Base-by-base conservation (phyloP, 2,797 vertebrate genomes). In the Ambastaia sidthimunki region DNA sequence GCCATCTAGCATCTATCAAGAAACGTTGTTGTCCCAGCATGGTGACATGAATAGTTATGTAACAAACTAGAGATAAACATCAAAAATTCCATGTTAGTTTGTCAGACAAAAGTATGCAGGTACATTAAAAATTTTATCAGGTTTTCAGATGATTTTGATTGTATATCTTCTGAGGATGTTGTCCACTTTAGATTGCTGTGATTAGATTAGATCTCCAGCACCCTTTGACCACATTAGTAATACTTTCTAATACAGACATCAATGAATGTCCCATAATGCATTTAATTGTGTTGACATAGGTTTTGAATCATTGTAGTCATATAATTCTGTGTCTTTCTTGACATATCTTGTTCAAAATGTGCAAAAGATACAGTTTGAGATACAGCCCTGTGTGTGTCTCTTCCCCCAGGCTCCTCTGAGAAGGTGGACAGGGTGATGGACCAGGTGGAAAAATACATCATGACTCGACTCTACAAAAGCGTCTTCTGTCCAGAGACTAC, bases 401-500 rank as follows among this genome's bases (percentile, higher is more conserved):
- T 34, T 62, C 50, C 5, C 47, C 76, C 91, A 98, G 97, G 96
- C 80, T 90, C 96, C 44, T 94, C 96, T 23, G 97, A 98, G 80
- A 95, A 94, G 54, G 96, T 97, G 78, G 97, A 99, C 88, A 95
- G 94, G 84, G 94, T 95, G 72, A 99, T 97, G 97, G 97, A 99
- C 88, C 96, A 99, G 82, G 96, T 98, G 76, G 98, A 99, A 81
- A 98, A 97, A 87, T 98, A 96, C 89, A 95, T 99, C 60, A 98
- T 99, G 98, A 97, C 96, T 21, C 97, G 97, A 12, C 94, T 99
- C 74, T 99, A 99, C 71, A 99, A 99, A 87, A 95, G 95, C 0
- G 96, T 98, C 3, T 99, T 99, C 91, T 99, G 98, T 86, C 98
- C 97, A 5, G 97, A 99, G 87, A 98, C 95, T 37, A 96, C 95